phyloP scores from a whole-genome alignment of 1,140 invertebrate species.

The Heliconius congener region DNA sequence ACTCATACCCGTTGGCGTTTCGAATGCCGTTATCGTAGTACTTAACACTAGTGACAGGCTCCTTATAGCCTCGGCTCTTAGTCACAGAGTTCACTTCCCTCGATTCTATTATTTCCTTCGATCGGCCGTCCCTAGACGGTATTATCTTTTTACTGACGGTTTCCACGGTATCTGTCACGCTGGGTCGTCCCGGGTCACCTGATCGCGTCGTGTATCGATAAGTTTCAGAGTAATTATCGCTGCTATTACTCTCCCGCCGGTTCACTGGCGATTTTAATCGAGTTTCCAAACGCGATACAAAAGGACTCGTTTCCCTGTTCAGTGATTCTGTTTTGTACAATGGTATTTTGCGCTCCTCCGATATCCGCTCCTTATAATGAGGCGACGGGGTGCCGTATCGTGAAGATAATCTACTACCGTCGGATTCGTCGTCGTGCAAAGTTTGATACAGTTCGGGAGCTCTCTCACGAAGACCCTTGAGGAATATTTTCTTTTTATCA shows the following conservation, averaged over 20 bases:
- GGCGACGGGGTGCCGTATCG: conserved; percentile 75
- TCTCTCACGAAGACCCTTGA: conserved; percentile 86
- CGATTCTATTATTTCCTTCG: conserved; percentile 85
- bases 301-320: conserved; percentile 76
- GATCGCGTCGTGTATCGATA: conserved; percentile 85
- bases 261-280: conserved; percentile 72
- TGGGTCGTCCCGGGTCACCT: conserved; percentile 84
- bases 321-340: conserved; percentile 78
- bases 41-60: conserved; percentile 69
- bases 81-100: conserved; percentile 86
- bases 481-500: conserved; percentile 86
- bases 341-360: conserved; percentile 70
- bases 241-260: conserved; percentile 83
- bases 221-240: conserved; percentile 87
- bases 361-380: conserved; percentile 70
- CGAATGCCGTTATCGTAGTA: conserved; percentile 79
- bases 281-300: conserved; percentile 72
- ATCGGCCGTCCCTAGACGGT: conserved; percentile 83
- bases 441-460: conserved; percentile 89
- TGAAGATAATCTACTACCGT: conserved; percentile 72
- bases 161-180: conserved; percentile 86
- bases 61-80: conserved; percentile 83
- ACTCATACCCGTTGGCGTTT: conserved; percentile 63
- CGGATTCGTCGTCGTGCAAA: conserved; percentile 84
- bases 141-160: conserved; percentile 85